These are phyloP conservation scores for Drosophila virilis DNA, from an alignment of 1,140 invertebrate species.

Conservation along the genomic window DNA sequence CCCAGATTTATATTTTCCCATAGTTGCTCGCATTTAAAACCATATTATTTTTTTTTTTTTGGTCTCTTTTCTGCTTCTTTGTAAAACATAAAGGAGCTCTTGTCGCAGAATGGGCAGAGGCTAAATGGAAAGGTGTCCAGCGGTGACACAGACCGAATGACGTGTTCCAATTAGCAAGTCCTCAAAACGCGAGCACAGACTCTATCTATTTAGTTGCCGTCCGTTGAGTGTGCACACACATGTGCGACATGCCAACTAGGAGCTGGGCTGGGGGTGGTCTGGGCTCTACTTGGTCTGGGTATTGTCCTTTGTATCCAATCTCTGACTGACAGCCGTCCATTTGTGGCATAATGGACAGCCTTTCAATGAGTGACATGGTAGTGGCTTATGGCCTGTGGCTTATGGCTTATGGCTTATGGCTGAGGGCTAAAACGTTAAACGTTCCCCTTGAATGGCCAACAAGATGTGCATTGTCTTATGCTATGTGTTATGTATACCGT, in stretches of 20 bases:
- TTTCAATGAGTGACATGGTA: slow-evolving; percentile 32
- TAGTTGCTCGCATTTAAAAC: slow-evolving; percentile 1
- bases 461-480: slow-evolving; percentile 10
- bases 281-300: background rate
- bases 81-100: slow-evolving; percentile 26
- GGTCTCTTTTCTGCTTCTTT: background rate
- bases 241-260: too few species aligned
- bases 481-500: background rate
- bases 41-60: background rate
- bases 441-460: slow-evolving; percentile 2
- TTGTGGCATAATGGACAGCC: slow-evolving; percentile 30
- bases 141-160: background rate
- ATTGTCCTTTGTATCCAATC: slow-evolving; percentile 5
- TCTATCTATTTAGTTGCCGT: background rate
- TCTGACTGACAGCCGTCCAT: slow-evolving; percentile 37
- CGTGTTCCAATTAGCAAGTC: slow-evolving; percentile 16
- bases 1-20: slow-evolving; percentile 27
- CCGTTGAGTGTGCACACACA: too few species aligned
- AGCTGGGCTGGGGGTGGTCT: background rate
- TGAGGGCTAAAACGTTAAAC: background rate
- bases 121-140: background rate
- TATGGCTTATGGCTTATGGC: background rate
- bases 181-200: slow-evolving; percentile 2
- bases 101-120: background rate
- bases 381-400: slow-evolving; percentile 10